A percentile compares a stretch with the other conserved stretches of the same genome.
phyloP scores from a whole-genome alignment of 2,113 vertebrate genomes.

The Gymnogyps californianus region DNA sequence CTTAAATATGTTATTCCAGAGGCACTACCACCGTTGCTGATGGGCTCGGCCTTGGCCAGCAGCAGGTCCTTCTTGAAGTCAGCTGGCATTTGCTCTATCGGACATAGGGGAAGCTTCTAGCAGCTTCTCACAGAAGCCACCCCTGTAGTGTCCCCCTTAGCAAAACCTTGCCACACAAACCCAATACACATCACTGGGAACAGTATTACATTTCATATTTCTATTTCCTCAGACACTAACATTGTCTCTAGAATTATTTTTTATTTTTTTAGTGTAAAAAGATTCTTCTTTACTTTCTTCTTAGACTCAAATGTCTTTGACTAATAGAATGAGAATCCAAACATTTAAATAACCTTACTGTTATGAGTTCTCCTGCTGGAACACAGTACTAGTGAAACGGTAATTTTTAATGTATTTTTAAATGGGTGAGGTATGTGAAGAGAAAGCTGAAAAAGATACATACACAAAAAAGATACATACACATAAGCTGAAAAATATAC shows the following conservation, averaged over 20 bases:
- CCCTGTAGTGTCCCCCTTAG: too few species aligned
- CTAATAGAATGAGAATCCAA: background rate
- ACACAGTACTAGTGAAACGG: background rate
- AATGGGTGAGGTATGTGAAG: background rate
- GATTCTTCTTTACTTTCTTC: background rate
- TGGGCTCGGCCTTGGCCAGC: too few species aligned
- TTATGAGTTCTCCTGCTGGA: background rate
- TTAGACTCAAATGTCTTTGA: background rate
- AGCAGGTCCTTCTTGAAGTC: too few species aligned
- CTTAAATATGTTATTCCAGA: too few species aligned
- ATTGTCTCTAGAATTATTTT: background rate
- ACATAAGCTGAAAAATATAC: background rate
- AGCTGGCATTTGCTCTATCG: too few species aligned
- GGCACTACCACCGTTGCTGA: too few species aligned
- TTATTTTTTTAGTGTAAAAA: background rate
- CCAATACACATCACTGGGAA: background rate
- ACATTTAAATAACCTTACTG: background rate
- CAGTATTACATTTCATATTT: background rate
- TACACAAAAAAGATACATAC: background rate
- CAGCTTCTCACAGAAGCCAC: too few species aligned
- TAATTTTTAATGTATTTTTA: background rate
- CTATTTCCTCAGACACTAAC: background rate
- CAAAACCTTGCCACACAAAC: too few species aligned
- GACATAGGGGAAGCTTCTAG: too few species aligned
- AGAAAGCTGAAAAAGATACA: background rate